Percentiles rank a stretch among this genome's conserved stretches.
Evolutionary conservation across 2,113 vertebrate species (phyloP).

Genomic region (Dolichotis patagonum): DNA sequence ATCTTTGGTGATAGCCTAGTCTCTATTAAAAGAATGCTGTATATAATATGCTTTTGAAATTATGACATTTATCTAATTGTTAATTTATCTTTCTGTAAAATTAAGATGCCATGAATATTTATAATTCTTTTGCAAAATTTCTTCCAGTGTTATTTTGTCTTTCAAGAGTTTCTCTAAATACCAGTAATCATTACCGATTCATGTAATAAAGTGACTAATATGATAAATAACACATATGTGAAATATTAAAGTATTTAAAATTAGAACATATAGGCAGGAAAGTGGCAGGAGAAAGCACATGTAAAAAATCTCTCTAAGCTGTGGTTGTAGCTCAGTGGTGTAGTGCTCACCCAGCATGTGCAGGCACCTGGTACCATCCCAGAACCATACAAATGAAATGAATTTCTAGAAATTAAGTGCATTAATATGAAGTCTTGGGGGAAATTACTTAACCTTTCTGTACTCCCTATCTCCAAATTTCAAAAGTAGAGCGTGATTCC

Average conservation of each 20-base stretch:
- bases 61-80: background rate
- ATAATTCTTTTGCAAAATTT: background rate
- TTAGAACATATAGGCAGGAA: background rate
- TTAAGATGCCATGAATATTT: background rate
- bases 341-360: background rate
- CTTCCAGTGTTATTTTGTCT: background rate
- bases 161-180: background rate
- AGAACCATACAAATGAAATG: background rate
- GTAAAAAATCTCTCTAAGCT: background rate
- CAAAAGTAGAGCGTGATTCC: background rate
- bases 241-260: background rate
- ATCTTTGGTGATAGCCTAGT: background rate
- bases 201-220: background rate
- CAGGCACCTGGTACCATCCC: background rate
- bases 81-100: constrained; percentile 6
- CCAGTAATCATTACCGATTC: background rate
- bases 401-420: background rate
- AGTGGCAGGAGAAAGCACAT: background rate
- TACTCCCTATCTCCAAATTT: background rate
- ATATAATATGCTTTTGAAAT: background rate
- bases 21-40: background rate
- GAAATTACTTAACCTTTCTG: background rate
- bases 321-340: background rate
- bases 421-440: background rate
- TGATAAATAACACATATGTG: background rate